Evolutionary conservation across 1,140 invertebrate genomes (phyloP).

Genomic region (Hormaphis cornu): DNA sequence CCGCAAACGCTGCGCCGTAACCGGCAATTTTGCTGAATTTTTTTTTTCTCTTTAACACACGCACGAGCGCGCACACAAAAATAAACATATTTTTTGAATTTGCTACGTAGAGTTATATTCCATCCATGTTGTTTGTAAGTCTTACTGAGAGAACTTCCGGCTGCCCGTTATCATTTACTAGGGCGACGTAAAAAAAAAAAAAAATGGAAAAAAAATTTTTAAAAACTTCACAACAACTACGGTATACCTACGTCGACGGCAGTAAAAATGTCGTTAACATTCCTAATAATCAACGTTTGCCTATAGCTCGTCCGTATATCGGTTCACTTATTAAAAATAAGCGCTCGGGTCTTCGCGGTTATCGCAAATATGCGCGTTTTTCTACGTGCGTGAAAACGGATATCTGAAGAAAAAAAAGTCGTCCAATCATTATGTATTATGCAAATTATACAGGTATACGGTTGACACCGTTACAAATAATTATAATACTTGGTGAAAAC

Average conservation of each 20-base stretch:
- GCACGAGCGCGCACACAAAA: no score
- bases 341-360: background rate
- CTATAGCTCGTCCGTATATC: background rate
- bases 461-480: background rate
- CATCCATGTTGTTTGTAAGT: background rate
- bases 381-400: background rate
- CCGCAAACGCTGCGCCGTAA: no score
- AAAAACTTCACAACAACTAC: no score
- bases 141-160: constrained; percentile 7
- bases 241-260: background rate
- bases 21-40: constrained; percentile 3
- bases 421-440: background rate
- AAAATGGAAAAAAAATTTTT: background rate
- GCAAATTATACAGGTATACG: no score
- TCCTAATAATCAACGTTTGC: background rate
- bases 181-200: background rate
- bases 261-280: constrained; percentile 5
- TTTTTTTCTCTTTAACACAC: background rate
- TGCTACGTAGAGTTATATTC: background rate
- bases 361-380: constrained; percentile 4
- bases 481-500: no score
- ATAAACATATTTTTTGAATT: background rate
- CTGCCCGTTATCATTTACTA: constrained; percentile 1
- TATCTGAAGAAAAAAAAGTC: background rate
- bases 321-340: background rate